Conservation (phyloP, 2,113 vertebrate genomes). For the Otus sunia region DNA sequence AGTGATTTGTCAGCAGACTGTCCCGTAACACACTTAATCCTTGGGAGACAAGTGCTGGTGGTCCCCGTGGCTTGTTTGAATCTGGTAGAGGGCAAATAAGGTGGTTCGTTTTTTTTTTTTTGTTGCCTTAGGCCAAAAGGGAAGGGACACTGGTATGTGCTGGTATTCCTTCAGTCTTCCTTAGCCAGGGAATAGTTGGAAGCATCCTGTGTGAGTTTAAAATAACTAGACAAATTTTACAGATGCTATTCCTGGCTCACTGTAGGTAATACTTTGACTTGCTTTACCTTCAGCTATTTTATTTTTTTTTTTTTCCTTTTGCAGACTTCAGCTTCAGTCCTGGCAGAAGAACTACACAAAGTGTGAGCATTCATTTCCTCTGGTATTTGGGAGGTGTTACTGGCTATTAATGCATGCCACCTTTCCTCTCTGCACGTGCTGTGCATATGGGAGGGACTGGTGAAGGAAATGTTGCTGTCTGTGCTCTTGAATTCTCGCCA, state of each 20-base stretch:
- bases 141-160: background rate
- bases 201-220: background rate
- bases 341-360: slow-evolving; percentile 96
- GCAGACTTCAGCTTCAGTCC: slow-evolving; percentile 81
- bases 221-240: background rate
- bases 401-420: background rate
- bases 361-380: slow-evolving; percentile 82
- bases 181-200: slow-evolving; percentile 1
- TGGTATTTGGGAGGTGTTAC: background rate
- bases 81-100: background rate
- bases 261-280: background rate
- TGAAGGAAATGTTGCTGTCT: background rate
- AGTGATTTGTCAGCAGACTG: background rate
- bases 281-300: slow-evolving; percentile 33
- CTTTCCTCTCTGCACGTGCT: background rate
- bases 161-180: background rate
- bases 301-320: background rate
- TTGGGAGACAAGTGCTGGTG: background rate
- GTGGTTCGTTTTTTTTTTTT: background rate
- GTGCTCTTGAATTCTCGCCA: background rate
- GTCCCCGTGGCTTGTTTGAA: background rate
- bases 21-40: background rate
- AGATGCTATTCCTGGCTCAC: background rate
- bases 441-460: accelerated
- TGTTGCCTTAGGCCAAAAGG: background rate